Evolutionary conservation across 2,888 invertebrate genomes (phyloP), one percentile per base, ranked within the genome.

Genomic region (Metellina segmentata): DNA sequence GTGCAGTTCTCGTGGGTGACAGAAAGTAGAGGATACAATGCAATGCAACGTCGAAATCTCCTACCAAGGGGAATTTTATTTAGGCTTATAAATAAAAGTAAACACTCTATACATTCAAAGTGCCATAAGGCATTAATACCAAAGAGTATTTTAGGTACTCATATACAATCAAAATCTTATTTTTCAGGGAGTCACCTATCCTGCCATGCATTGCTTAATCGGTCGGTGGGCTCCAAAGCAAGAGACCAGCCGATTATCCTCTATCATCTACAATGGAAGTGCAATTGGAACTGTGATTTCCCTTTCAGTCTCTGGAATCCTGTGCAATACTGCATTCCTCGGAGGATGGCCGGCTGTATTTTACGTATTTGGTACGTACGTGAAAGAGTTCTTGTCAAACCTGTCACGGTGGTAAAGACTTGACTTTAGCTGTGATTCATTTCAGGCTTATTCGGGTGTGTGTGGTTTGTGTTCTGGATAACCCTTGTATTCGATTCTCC

Each of bases 261-360:
- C 97, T 0, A 96, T 98, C 93, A 97, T 97, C 0, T 98, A 97
- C 95, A 97, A 97, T 78, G 98, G 98, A 53, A 97, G 97, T 94
- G 97, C 97, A 95, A 96, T 97, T 0, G 98, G 98, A 49, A 98
- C 98, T 0, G 97, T 98, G 0, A 96, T 98, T 7, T 96, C 98
- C 0, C 97, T 98, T 96, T 97, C 97, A 0, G 94, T 97, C 0
- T 97, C 97, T 89, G 97, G 97, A 0, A 94, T 97, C 61, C 95
- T 98, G 85, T 97, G 97, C 0, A 96, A 96, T 61, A 96, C 97
- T 7, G 97, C 97, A 69, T 93, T 93, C 97, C 97, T 98, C 96
- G 97, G 93, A 9, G 93, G 93, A 0, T 94, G 93, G 93, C 93
- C 93, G 5, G 97, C 97, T 90, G 97, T 97, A 72, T 98, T 93